Conservation (phyloP, 1,140 invertebrate species). For the Rhopalosiphum maidis region DNA sequence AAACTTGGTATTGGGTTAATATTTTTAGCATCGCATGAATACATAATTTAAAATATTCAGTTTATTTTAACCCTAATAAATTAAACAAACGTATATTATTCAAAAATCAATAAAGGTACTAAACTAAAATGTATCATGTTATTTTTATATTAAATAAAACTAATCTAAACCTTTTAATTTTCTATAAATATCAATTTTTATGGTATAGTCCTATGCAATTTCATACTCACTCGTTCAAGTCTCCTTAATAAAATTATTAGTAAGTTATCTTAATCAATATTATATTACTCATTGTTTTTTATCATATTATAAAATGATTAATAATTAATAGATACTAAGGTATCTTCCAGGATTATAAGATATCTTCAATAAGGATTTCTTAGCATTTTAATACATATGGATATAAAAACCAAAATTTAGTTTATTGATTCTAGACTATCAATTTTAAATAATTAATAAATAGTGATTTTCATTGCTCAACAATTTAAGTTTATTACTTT, state of each 20-base stretch:
- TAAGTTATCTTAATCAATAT: not conserved
- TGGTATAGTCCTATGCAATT: not conserved
- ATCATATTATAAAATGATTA: not conserved
- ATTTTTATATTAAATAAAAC: not conserved
- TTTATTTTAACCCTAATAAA: not conserved
- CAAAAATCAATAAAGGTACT: not conserved
- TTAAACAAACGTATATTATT: not conserved
- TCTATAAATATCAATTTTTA: not conserved
- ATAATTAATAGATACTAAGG: not conserved
- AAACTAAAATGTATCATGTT: not conserved
- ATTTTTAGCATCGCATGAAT: not conserved
- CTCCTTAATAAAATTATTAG: not conserved
- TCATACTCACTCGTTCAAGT: constrained; percentile 43
- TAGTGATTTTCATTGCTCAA: too few species aligned
- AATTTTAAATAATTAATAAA: too few species aligned
- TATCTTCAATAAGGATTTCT: not conserved
- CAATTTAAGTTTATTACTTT: not conserved
- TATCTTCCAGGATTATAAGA: too few species aligned
- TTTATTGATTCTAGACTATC: too few species aligned
- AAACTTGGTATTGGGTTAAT: not conserved
- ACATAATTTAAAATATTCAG: not conserved
- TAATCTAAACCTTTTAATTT: not conserved
- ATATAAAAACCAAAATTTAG: not conserved
- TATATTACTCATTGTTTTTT: not conserved
- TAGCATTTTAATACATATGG: not conserved